phyloP scores from a whole-genome alignment of 2,888 invertebrate genomes.

The Digitonthophagus gazella region DNA sequence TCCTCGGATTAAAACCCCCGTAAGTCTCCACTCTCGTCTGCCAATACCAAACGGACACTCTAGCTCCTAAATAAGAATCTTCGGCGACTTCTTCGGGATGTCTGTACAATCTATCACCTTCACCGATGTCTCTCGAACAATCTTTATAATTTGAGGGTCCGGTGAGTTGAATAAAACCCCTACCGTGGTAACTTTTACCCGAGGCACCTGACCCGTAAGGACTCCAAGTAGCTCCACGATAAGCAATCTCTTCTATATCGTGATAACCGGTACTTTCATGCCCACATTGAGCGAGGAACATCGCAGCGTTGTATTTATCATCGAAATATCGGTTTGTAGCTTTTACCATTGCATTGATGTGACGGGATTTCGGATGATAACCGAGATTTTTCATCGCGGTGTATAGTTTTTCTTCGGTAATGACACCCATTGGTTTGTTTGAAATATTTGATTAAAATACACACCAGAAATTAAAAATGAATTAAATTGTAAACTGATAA shows the following conservation, averaged over 20 bases:
- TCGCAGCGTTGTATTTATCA: neutral
- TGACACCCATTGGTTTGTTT: neutral
- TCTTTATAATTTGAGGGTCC: neutral
- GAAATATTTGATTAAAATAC: too few relatives aligned
- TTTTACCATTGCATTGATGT: neutral
- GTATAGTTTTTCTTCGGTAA: neutral
- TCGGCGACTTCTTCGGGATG: constrained; percentile 1
- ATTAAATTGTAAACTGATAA: too few relatives aligned
- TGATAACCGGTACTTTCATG: constrained; percentile 4
- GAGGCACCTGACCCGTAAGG: neutral
- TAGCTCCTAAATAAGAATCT: neutral
- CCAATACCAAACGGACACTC: constrained; percentile 8
- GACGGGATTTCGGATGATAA: neutral
- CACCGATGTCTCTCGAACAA: neutral
- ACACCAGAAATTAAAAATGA: too few relatives aligned
- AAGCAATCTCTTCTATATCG: neutral
- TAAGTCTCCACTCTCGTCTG: neutral
- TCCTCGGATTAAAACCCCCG: neutral
- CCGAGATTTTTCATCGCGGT: neutral
- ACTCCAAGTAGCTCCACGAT: neutral
- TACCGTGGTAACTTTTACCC: constrained; percentile 7
- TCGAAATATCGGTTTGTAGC: neutral
- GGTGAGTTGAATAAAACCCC: neutral
- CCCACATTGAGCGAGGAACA: constrained; percentile 2
- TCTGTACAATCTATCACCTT: neutral